These are phyloP conservation scores for Leucoptera coffeella DNA, from an alignment of 2,888 invertebrate species.

Conservation along the genomic window DNA sequence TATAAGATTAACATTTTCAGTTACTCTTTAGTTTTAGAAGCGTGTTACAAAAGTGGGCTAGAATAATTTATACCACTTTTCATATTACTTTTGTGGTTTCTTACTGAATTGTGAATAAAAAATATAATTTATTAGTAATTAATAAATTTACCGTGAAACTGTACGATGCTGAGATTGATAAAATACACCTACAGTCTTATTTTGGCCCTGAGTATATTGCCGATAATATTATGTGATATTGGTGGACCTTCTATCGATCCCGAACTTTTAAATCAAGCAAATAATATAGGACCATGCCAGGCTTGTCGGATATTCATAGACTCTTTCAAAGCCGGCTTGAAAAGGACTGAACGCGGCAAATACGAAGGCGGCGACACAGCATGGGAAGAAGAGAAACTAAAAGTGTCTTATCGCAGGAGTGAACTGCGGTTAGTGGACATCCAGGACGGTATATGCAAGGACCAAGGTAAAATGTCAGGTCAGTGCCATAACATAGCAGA, in stretches of 20 bases:
- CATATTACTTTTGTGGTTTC: no score
- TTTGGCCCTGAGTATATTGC: no score
- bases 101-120: no score
- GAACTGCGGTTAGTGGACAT: slow-evolving; percentile 89
- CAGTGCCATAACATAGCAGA: slow-evolving; percentile 84
- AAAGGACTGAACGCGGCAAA: slow-evolving; percentile 76
- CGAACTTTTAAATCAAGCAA: slow-evolving; percentile 20
- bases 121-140: no score
- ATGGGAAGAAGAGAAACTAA: slow-evolving; percentile 86
- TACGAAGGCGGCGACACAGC: slow-evolving; percentile 91
- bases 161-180: no score
- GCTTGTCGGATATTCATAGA: slow-evolving; percentile 68
- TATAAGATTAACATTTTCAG: no score
- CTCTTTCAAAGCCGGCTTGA: slow-evolving; percentile 76
- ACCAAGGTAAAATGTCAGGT: slow-evolving; percentile 58
- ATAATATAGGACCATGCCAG: slow-evolving; percentile 67
- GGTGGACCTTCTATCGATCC: slow-evolving; percentile 20
- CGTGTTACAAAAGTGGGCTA: no score
- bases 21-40: no score
- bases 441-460: slow-evolving; percentile 79
- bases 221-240: slow-evolving; percentile 8
- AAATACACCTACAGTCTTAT: no score
- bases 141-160: no score
- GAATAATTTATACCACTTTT: no score
- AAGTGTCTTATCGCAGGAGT: slow-evolving; percentile 75